phyloP scores from a whole-genome alignment of 2,888 invertebrate species.

The Acleris sparsana region DNA sequence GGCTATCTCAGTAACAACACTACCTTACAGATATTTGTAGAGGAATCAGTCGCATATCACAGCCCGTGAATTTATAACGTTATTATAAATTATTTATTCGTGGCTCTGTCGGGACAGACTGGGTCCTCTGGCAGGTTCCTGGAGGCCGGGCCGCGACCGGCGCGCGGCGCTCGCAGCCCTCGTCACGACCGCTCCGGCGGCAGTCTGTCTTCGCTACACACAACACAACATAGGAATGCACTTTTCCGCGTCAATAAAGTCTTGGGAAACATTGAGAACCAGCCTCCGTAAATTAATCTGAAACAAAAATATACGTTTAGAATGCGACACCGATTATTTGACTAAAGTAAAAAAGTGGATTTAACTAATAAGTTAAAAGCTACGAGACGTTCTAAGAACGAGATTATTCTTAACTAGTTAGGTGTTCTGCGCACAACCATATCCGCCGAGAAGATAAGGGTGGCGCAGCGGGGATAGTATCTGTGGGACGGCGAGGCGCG shows the following conservation, averaged over 20 bases:
- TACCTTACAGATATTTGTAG: constrained; percentile 51
- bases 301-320: constrained; percentile 7
- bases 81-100: constrained; percentile 37
- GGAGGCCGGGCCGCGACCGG: not conserved
- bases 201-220: constrained; percentile 29
- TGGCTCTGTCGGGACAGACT: constrained; percentile 46
- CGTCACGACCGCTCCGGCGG: constrained; percentile 25
- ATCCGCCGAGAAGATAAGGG: too few species aligned
- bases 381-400: too few species aligned
- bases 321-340: too few species aligned
- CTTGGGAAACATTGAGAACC: constrained; percentile 34
- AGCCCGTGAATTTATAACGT: constrained; percentile 50
- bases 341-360: too few species aligned
- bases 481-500: constrained; percentile 8
- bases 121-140: constrained; percentile 27
- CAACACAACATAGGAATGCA: constrained; percentile 36
- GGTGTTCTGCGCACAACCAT: too few species aligned
- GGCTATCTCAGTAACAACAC: constrained; percentile 35
- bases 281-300: constrained; percentile 32
- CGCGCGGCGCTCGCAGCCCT: constrained; percentile 25
- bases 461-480: too few species aligned
- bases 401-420: too few species aligned
- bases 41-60: constrained; percentile 60
- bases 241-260: constrained; percentile 35
- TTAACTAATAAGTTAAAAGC: too few species aligned